A percentile compares a stretch with the other conserved stretches of the same genome.
Conservation (phyloP, 2,797 vertebrate genomes). For the Nyctalus aviator region DNA sequence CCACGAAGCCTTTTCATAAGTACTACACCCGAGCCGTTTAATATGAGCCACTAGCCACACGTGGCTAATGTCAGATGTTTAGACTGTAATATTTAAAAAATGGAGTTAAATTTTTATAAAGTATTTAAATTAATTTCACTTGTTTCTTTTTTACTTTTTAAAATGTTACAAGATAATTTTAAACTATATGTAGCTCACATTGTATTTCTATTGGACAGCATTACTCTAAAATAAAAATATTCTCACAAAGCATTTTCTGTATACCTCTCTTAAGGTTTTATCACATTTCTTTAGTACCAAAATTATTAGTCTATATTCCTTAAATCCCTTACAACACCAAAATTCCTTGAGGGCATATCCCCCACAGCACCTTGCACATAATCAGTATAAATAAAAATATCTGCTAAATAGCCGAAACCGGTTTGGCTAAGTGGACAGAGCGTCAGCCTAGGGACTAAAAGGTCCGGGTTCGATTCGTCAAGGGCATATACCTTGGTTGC, state of each 20-base stretch:
- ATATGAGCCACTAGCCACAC: background rate
- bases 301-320: background rate
- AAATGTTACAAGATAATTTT: background rate
- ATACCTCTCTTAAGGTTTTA: background rate
- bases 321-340: background rate
- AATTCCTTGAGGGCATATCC: background rate
- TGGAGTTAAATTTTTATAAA: background rate
- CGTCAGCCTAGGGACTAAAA: no score
- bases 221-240: background rate
- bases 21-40: background rate
- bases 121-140: background rate
- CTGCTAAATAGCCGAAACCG: background rate
- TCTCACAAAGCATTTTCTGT: slow-evolving; percentile 1
- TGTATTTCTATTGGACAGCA: background rate
- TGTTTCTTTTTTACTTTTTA: background rate
- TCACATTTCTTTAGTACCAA: background rate
- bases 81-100: background rate
- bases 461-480: no score
- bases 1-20: background rate
- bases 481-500: no score
- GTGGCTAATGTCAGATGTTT: background rate
- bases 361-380: background rate
- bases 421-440: no score
- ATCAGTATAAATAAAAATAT: background rate
- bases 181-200: background rate